Percentiles rank a stretch among this genome's conserved stretches.
Evolutionary conservation across 2,888 invertebrate species (phyloP).

Genomic region (Lysandra bellargus): DNA sequence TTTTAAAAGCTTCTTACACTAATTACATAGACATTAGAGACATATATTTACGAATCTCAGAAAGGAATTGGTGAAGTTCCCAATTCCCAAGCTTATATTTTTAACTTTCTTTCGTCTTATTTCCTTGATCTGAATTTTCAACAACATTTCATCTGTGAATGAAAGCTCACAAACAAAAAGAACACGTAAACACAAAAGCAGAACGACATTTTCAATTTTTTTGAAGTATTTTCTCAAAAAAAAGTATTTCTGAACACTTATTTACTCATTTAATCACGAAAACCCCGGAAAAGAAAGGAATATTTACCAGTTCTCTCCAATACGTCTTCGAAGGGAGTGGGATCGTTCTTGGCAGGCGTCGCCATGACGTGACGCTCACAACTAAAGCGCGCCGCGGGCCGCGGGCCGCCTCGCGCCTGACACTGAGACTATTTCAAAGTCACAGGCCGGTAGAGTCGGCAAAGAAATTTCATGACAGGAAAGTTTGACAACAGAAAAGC

Average conservation of each 20-base stretch:
- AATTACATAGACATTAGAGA: too few relatives aligned
- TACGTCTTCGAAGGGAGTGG: slow-evolving; percentile 61
- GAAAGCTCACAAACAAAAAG: background rate
- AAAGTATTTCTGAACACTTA: background rate
- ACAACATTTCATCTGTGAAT: too few relatives aligned
- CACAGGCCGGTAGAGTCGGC: slow-evolving; percentile 40
- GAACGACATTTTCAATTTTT: background rate
- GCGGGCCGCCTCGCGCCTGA: slow-evolving; percentile 44
- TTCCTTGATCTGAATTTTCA: background rate
- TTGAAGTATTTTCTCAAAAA: background rate
- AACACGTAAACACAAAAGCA: background rate
- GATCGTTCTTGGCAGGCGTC: slow-evolving; percentile 38
- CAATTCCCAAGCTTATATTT: background rate
- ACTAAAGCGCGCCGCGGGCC: slow-evolving; percentile 42
- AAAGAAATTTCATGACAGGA: background rate
- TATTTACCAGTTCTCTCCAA: slow-evolving; percentile 61
- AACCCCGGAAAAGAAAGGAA: background rate
- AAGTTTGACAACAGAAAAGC: background rate
- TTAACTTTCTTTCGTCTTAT: background rate
- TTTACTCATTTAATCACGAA: background rate
- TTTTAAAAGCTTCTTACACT: too few relatives aligned
- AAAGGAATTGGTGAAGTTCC: background rate
- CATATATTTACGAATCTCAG: background rate
- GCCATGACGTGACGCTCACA: slow-evolving; percentile 36
- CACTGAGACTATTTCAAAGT: slow-evolving; percentile 57